phyloP scores from a whole-genome alignment of 1,140 invertebrate species.

The Ceratosolen solmsi region DNA sequence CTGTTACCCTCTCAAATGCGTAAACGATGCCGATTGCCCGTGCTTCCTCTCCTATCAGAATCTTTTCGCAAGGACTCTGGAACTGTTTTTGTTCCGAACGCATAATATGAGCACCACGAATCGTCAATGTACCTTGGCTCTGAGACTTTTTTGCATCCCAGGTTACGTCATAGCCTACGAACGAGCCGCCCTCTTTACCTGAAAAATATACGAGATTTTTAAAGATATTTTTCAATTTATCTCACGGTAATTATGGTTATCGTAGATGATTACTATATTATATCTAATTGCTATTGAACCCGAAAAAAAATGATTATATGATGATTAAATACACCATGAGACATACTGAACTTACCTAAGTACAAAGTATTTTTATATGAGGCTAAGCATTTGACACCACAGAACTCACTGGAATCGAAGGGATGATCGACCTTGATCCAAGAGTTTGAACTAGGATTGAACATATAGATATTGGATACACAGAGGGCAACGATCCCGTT shows the following conservation, averaged over 20 bases:
- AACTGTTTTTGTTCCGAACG: slow-evolving; percentile 23
- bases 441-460: slow-evolving; percentile 40
- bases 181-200: slow-evolving; percentile 50
- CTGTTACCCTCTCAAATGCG: slow-evolving; percentile 22
- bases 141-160: slow-evolving; percentile 10
- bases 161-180: slow-evolving; percentile 39
- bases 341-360: slow-evolving; percentile 28
- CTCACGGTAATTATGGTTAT: too few species aligned
- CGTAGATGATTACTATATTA: too few species aligned
- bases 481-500: slow-evolving; percentile 50
- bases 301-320: background rate
- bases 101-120: slow-evolving; percentile 6
- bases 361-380: slow-evolving; percentile 43
- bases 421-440: slow-evolving; percentile 47
- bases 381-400: slow-evolving; percentile 42
- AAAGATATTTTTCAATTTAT: background rate
- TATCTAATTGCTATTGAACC: too few species aligned
- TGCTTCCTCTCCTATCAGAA: slow-evolving; percentile 21
- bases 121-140: background rate
- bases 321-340: too few species aligned
- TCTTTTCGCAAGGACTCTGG: slow-evolving; percentile 33
- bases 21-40: slow-evolving; percentile 18
- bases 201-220: background rate
- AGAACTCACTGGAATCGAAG: slow-evolving; percentile 44
- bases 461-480: slow-evolving; percentile 52